Evolutionary conservation across 1,140 invertebrate genomes (phyloP).

Genomic region (Drosophila teissieri): DNA sequence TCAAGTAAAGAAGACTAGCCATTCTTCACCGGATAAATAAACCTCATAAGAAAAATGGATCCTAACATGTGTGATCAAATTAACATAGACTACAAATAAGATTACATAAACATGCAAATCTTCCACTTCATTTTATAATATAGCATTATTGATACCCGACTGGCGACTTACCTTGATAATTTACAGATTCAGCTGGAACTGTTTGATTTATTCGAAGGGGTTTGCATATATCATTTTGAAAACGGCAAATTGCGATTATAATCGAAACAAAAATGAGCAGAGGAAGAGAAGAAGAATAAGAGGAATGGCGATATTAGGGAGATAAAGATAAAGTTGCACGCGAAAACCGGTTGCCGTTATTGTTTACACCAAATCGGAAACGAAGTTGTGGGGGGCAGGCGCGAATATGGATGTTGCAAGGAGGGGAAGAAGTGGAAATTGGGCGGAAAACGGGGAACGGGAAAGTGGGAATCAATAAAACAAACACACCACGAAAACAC

Average conservation of each 20-base stretch:
- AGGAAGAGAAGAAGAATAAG: slow-evolving; percentile 22
- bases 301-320: slow-evolving; percentile 24
- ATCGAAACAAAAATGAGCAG: slow-evolving; percentile 17
- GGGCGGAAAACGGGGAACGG: not conserved
- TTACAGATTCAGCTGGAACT: slow-evolving; percentile 15
- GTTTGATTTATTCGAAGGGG: slow-evolving; percentile 24
- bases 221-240: slow-evolving; percentile 26
- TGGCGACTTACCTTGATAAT: slow-evolving; percentile 49
- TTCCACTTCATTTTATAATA: slow-evolving; percentile 3
- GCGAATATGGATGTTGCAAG: slow-evolving; percentile 17
- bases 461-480: slow-evolving; percentile 72
- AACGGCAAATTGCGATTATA: slow-evolving; percentile 39
- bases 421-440: not conserved
- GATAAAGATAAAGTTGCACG: slow-evolving; percentile 50
- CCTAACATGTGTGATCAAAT: slow-evolving; percentile 10
- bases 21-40: not conserved
- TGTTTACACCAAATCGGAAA: slow-evolving; percentile 64
- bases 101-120: slow-evolving; percentile 30
- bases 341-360: slow-evolving; percentile 70
- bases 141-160: slow-evolving; percentile 9
- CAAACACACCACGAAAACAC: slow-evolving; percentile 66
- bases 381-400: slow-evolving; percentile 22
- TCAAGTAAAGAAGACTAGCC: not conserved
- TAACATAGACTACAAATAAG: slow-evolving; percentile 22
- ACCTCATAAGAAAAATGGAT: not conserved